Conservation (phyloP, 2,888 invertebrate genomes). For the Torymus tubicola region DNA sequence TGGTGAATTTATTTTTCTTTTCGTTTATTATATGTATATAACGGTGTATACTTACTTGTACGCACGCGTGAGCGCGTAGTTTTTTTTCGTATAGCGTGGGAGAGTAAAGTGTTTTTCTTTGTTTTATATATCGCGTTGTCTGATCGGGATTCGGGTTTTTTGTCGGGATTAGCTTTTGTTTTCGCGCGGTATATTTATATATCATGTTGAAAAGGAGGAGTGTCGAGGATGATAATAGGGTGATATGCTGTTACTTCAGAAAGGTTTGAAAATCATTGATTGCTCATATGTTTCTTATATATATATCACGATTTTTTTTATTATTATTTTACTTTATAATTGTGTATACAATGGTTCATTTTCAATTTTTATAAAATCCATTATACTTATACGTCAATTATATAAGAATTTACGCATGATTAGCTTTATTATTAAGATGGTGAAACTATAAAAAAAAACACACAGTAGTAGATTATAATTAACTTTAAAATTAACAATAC, state of each 20-base stretch:
- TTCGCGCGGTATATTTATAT: background rate
- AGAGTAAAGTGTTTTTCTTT: too few species aligned
- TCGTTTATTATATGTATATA: background rate
- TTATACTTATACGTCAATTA: background rate
- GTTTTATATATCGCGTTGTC: too few species aligned
- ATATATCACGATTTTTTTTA: background rate
- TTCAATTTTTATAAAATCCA: background rate
- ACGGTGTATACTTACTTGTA: background rate
- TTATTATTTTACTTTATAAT: background rate
- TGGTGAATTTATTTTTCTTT: conserved; percentile 49
- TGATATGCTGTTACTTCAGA: conserved; percentile 16
- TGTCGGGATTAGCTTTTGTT: background rate
- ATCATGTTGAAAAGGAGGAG: background rate
- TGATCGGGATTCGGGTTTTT: background rate
- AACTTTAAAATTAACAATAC: too few species aligned
- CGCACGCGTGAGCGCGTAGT: too few species aligned
- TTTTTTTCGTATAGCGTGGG: too few species aligned
- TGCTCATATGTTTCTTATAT: too few species aligned
- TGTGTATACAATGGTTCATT: too few species aligned
- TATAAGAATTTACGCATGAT: background rate
- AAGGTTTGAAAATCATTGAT: conserved; percentile 19
- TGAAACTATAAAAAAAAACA: too few species aligned
- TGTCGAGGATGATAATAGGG: background rate
- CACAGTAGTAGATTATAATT: too few species aligned
- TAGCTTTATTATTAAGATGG: too few species aligned